A percentile compares a stretch with the other conserved stretches of the same genome.
phyloP scores from a whole-genome alignment of 2,888 invertebrate genomes.

The Aleiodes testaceus region DNA sequence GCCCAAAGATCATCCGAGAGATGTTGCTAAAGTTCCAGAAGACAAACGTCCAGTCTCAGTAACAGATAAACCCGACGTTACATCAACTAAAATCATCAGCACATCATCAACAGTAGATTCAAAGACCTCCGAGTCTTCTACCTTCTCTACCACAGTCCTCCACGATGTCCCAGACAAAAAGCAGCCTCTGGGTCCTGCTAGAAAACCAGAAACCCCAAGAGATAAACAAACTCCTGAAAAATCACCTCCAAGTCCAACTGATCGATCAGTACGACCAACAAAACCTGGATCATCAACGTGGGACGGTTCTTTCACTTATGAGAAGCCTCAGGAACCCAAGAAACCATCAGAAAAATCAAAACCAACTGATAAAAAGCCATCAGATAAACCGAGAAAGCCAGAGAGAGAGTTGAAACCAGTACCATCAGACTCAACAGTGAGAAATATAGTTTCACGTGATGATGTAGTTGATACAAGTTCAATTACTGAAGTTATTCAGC shows the following conservation, averaged over 20 bases:
- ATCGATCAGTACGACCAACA: slow-evolving; percentile 47
- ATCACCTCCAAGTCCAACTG: slow-evolving; percentile 36
- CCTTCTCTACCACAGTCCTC: background rate
- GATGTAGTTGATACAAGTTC: slow-evolving; percentile 67
- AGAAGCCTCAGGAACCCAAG: slow-evolving; percentile 48
- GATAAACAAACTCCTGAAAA: slow-evolving; percentile 52
- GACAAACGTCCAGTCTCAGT: slow-evolving; percentile 34
- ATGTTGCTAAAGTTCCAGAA: slow-evolving; percentile 48
- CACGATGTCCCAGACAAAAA: slow-evolving; percentile 23
- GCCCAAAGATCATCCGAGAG: slow-evolving; percentile 30
- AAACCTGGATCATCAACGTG: slow-evolving; percentile 57
- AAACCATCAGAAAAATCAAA: slow-evolving; percentile 43
- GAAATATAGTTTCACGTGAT: slow-evolving; percentile 35
- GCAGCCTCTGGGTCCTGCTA: slow-evolving; percentile 2
- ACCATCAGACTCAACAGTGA: slow-evolving; percentile 40
- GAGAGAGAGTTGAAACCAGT: slow-evolving; percentile 37
- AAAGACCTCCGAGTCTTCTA: background rate
- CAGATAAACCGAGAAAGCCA: slow-evolving; percentile 49
- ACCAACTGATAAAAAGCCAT: slow-evolving; percentile 45
- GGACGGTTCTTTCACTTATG: slow-evolving; percentile 60
- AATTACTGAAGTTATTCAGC: slow-evolving; percentile 62
- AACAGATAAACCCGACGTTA: slow-evolving; percentile 21
- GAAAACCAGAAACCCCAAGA: slow-evolving; percentile 36
- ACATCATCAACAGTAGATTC: background rate
- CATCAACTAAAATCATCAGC: background rate